Base-by-base conservation (phyloP, 2,888 invertebrate species). In the Lasioglossum vierecki region DNA sequence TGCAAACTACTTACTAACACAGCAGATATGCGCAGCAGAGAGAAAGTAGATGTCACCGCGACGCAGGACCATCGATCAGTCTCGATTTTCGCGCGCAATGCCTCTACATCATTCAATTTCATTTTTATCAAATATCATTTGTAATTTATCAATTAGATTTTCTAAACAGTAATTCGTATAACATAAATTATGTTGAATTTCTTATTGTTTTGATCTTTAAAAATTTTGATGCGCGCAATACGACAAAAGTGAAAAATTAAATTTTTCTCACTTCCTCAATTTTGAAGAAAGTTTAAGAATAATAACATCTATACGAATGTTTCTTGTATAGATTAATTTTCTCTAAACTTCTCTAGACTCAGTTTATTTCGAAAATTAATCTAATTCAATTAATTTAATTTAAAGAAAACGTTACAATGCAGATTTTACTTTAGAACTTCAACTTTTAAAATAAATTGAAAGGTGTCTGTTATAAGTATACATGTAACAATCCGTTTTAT, bases 61-160 rank as follows among this genome's bases (percentile, higher is more conserved):
- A 80, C 80, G 78, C 78, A 80, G 79, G 71, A 80, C 83, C 82
- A 89, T 90, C 83, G 78, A 89, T 92, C 92, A 90, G 90, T 86
- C 79, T 89, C 89, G 90, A 88, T 86, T 88, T 88, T 82, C 72
- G 78, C 76, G 85, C 83, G 83, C 82, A 77, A 75, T 60, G 15
- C 4, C 11, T 5, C 5, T 70, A n/a, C 9, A 11, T 41, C 2
- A 53, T 46, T 15, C 5, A 30, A 60, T 75, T 71, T 39, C 44
- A 76, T 72, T 78, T 72, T 78, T 35, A 46, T 15, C 66, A 53
- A 53, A 53, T n/a, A 53, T 22, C 22, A 22, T 53, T 53, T 22
- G 22, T 22, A 53, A 63, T 18, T 39, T 6, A 68, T 30, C 26
- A 60, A 60, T 26, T 60, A 60, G 5, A 13, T 76, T 30, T 63